These are phyloP conservation scores for Callipepla californica DNA, from an alignment of 2,113 vertebrate genomes.

Conservation along the genomic window DNA sequence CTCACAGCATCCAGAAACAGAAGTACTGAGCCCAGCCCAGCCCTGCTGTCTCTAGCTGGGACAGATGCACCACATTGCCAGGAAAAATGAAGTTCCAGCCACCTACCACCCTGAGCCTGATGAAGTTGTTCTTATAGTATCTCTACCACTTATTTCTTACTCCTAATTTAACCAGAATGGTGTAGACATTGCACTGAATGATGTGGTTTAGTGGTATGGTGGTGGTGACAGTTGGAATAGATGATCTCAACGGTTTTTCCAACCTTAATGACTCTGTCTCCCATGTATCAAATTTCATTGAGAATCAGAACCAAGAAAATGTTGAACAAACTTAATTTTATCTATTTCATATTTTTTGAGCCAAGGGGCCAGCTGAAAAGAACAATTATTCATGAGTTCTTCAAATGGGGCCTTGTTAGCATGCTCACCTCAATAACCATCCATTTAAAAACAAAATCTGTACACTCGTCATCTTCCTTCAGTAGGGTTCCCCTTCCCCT, in stretches of 20 bases:
- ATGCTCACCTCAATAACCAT: not conserved
- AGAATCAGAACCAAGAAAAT: not conserved
- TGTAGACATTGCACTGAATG: no score
- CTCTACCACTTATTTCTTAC: fast-evolving
- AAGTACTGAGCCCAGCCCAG: not conserved
- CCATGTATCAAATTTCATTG: not conserved
- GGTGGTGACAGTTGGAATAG: no score
- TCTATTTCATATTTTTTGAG: not conserved
- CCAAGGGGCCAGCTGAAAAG: not conserved
- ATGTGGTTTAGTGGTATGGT: no score
- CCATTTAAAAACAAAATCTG: not conserved
- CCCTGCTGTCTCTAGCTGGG: not conserved
- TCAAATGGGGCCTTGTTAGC: not conserved
- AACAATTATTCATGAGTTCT: not conserved
- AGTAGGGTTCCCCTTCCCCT: not conserved
- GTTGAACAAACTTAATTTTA: not conserved
- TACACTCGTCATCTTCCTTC: not conserved
- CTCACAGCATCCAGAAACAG: not conserved
- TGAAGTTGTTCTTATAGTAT: not conserved
- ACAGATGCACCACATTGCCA: not conserved
- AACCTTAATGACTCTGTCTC: not conserved
- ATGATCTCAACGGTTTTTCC: no score
- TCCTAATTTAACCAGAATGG: not conserved
- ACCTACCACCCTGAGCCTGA: not conserved
- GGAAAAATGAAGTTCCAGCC: not conserved